These are phyloP conservation scores for Druon quercuslanigerum DNA, from an alignment of 1,140 invertebrate species.

Conservation along the genomic window DNA sequence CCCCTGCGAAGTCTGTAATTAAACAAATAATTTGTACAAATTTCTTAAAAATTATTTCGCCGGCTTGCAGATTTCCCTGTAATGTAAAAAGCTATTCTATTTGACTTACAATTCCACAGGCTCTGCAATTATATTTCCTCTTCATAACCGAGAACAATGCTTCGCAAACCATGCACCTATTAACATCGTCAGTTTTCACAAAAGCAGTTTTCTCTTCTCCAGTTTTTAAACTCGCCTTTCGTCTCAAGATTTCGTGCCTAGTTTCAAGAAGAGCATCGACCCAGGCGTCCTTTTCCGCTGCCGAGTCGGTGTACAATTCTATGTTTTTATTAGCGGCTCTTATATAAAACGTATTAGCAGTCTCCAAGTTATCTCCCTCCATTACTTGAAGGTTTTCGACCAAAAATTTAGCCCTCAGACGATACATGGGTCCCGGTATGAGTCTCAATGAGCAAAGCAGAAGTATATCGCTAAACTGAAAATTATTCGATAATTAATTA, in stretches of 20 bases:
- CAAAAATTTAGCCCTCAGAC: conserved; percentile 76
- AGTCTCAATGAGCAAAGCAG: conserved; percentile 77
- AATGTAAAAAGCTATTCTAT: too few species aligned
- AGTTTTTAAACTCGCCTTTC: conserved; percentile 76
- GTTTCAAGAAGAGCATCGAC: conserved; percentile 79
- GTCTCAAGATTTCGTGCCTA: conserved; percentile 78
- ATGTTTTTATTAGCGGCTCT: conserved; percentile 78
- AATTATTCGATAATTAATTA: conserved; percentile 49
- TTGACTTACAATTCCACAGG: conserved; percentile 82
- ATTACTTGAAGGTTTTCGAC: conserved; percentile 79
- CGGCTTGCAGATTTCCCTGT: too few species aligned
- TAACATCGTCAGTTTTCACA: conserved; percentile 82
- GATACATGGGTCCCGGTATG: conserved; percentile 78
- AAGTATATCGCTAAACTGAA: conserved; percentile 83
- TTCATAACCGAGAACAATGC: conserved; percentile 84
- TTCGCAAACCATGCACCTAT: conserved; percentile 86
- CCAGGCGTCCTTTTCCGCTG: conserved; percentile 82
- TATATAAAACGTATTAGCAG: conserved; percentile 82
- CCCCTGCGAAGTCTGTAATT: too few species aligned
- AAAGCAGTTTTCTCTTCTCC: conserved; percentile 76
- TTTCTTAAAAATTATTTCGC: too few species aligned
- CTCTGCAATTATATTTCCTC: conserved; percentile 85
- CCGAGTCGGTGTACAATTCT: conserved; percentile 68
- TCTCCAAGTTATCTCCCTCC: conserved; percentile 80
- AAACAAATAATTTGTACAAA: too few species aligned